Evolutionary conservation across 2,797 vertebrate species (phyloP).

Genomic region (Tapirus indicus): DNA sequence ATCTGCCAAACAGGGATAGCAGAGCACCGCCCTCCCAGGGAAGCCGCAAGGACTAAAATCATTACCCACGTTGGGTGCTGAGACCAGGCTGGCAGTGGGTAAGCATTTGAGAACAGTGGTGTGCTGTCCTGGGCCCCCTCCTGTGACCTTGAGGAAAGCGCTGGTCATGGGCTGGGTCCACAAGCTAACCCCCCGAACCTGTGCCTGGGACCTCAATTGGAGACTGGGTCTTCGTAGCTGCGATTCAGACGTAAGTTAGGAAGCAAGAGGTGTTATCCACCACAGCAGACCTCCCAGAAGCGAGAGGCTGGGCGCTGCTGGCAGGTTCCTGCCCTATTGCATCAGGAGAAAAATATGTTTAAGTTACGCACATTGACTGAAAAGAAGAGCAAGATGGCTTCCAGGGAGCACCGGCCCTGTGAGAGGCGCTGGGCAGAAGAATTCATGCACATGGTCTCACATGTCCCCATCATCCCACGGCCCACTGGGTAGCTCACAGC

Average conservation of each 20-base stretch:
- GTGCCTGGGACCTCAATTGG: not conserved
- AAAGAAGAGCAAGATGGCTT: not conserved
- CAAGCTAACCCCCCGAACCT: rapidly evolving
- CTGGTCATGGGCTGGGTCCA: not conserved
- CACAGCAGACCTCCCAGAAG: rapidly evolving
- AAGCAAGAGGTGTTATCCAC: not conserved
- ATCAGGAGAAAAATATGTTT: not conserved
- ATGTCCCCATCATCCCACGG: rapidly evolving
- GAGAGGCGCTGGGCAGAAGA: rapidly evolving
- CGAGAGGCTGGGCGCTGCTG: too few species aligned
- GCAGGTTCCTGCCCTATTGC: too few species aligned
- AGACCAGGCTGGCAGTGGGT: rapidly evolving
- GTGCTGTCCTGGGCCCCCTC: rapidly evolving
- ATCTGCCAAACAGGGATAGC: too few species aligned
- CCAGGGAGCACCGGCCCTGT: rapidly evolving
- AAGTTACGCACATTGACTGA: not conserved
- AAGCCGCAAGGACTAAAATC: not conserved
- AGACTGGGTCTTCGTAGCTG: rapidly evolving
- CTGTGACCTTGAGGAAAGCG: rapidly evolving
- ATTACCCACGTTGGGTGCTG: not conserved
- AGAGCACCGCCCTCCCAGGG: not conserved
- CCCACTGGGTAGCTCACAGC: not conserved
- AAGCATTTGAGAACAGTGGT: rapidly evolving
- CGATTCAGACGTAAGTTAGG: not conserved
- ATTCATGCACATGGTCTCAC: rapidly evolving